A percentile compares a stretch with the other conserved stretches of the same genome.
Evolutionary conservation across 2,797 vertebrate genomes (phyloP).

Genomic region (Parauchenoglanis punctatus): DNA sequence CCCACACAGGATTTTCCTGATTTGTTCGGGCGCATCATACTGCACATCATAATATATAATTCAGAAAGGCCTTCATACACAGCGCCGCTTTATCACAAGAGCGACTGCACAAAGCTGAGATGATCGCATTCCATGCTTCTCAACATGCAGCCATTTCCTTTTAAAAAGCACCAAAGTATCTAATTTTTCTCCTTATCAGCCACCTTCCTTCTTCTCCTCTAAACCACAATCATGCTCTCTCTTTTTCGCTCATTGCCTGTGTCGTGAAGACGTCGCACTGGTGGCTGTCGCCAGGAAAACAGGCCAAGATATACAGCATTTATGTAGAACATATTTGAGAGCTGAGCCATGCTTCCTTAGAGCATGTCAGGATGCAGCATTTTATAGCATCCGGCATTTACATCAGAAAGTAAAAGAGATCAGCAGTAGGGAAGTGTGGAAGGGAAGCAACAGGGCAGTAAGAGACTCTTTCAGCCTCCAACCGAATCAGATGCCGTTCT

Average conservation of each 20-base stretch:
- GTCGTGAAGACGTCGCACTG: conserved; percentile 54
- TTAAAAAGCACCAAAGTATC: conserved; percentile 44
- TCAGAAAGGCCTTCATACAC: conserved; percentile 1
- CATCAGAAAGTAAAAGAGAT: conserved; percentile 54
- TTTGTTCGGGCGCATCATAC: conserved; percentile 29
- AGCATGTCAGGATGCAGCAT: conserved; percentile 60
- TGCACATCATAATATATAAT: conserved; percentile 32
- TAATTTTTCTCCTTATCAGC: conserved; percentile 50
- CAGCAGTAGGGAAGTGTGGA: conserved; percentile 57
- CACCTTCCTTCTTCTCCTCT: conserved; percentile 46
- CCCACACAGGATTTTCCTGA: neutral
- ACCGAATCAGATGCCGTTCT: neutral
- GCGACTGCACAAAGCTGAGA: conserved; percentile 34
- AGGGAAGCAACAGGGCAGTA: conserved; percentile 39
- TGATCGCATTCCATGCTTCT: conserved; percentile 40
- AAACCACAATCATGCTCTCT: conserved; percentile 14
- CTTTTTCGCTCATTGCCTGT: conserved; percentile 56
- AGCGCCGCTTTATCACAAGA: conserved; percentile 24
- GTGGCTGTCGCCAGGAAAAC: conserved; percentile 67
- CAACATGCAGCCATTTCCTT: conserved; percentile 36
- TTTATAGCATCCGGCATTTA: conserved; percentile 63
- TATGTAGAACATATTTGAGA: conserved; percentile 35
- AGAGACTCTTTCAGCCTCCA: conserved; percentile 16
- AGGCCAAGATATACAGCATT: conserved; percentile 57
- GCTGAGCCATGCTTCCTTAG: conserved; percentile 57